Conservation (phyloP, 2,113 vertebrate species). For the Herpetotheres cachinnans region DNA sequence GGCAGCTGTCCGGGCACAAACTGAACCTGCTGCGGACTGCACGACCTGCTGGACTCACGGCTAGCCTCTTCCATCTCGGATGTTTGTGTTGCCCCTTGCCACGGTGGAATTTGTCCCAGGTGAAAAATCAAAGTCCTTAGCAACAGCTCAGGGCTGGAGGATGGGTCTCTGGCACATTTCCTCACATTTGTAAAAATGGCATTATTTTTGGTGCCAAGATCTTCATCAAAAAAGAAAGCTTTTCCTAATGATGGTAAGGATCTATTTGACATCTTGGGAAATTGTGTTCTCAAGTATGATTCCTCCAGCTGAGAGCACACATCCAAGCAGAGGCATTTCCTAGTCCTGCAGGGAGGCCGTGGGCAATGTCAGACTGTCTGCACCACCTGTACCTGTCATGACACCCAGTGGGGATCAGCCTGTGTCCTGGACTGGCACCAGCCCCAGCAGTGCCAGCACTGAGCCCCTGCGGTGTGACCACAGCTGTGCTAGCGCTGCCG, state of each 20-base stretch:
- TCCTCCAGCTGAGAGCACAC: neutral
- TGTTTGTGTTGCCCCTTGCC: neutral
- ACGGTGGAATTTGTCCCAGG: neutral
- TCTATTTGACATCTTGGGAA: neutral
- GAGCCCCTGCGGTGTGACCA: no score
- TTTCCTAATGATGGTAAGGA: neutral
- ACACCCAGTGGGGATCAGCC: neutral
- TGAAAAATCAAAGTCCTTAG: neutral
- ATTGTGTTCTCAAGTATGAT: neutral
- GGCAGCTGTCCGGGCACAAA: neutral
- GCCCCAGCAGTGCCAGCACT: neutral
- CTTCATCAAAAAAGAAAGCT: neutral
- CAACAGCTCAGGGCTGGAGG: no score
- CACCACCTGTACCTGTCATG: neutral
- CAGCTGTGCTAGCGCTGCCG: neutral
- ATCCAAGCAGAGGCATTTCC: neutral
- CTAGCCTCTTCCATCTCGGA: no score
- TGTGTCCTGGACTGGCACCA: neutral
- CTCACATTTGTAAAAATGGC: neutral
- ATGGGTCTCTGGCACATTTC: neutral
- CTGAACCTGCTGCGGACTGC: neutral
- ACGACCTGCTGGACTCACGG: accelerated
- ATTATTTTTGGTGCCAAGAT: neutral
- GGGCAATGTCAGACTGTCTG: no score
- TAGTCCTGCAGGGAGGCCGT: neutral